Base-by-base conservation (phyloP, 1,140 invertebrate species). In the Anthonomus grandis region DNA sequence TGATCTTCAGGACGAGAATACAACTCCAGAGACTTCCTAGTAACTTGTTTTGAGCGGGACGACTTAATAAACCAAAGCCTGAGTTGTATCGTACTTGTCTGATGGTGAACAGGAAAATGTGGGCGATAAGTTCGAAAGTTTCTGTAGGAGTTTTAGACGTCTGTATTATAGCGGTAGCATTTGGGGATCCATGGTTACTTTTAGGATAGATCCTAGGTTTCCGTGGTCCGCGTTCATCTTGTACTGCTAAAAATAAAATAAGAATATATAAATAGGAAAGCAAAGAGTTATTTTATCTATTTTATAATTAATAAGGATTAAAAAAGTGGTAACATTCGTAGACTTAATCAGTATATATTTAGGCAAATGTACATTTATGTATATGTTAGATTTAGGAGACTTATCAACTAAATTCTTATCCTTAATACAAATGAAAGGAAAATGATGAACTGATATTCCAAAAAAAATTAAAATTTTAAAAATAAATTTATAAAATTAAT, bases 151-250 rank as follows among this genome's bases (percentile, higher is more conserved):
- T 23, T 39, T 49, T 18, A 13, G 25, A 31, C 17, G 17, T 55
- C 10, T 13, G 17, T 56, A 63, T 22, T 9, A 22, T 52, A 41
- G 44, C 25, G 17, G 42, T 37, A 1, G 13, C 6, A 41, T 36
- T 57, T 24, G 8, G 13, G 19, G 48, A 44, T 3, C 22, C 21
- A 18, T 13, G 27, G 4, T 25, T 17, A 17, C 22, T 36, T 46
- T 21, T 44, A 10, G n/a, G 13, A 18, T n/a, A 36, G 8, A 44
- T 21, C 61, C 75, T 82, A 27, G 67, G 74, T 64, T 77, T 79
- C 41, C 87, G 75, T 1, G 89, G 89, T 4, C 88, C 89, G 53
- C 89, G 72, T 70, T 90, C 89, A 73, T 89, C 85, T 75, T 91
- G 89, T 3, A 91, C 89, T 34, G 89, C 89, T 79, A 54, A 42